Conservation (phyloP, 1,140 invertebrate genomes). For the Helicoverpa zea region DNA sequence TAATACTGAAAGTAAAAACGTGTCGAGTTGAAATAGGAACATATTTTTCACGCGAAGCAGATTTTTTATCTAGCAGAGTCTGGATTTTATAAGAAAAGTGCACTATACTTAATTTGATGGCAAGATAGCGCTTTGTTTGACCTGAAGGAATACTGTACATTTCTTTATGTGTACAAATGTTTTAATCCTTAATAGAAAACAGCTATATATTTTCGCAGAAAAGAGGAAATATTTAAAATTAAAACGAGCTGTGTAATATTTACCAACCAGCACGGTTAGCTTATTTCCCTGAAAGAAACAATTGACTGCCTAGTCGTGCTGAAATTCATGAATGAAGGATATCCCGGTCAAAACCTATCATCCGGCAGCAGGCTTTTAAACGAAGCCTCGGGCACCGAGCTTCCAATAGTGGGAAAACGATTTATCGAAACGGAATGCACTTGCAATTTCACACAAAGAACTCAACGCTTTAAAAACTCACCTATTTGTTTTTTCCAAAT, state of each 20-base stretch:
- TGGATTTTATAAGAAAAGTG: neutral
- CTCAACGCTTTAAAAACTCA: slow-evolving; percentile 15
- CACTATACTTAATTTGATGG: neutral
- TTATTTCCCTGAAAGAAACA: neutral
- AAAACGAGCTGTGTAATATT: neutral
- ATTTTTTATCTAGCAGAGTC: no score
- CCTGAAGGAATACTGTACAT: neutral
- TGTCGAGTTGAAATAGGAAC: neutral
- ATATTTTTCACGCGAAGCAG: no score
- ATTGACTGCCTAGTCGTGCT: neutral
- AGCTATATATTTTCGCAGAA: no score
- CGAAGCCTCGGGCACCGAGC: neutral
- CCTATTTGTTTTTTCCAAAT: slow-evolving; percentile 9
- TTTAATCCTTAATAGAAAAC: neutral
- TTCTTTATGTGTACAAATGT: neutral
- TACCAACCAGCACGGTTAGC: neutral
- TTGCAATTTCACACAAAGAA: slow-evolving; percentile 28
- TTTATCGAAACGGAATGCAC: slow-evolving; percentile 35
- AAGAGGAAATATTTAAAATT: neutral
- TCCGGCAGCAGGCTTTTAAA: neutral
- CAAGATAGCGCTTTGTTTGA: neutral
- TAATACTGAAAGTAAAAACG: neutral
- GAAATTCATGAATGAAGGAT: slow-evolving; percentile 10
- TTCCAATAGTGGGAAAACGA: neutral
- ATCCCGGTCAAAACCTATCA: slow-evolving; percentile 7